Conservation (phyloP, 2,888 invertebrate genomes). For the Ochlodes sylvanus region DNA sequence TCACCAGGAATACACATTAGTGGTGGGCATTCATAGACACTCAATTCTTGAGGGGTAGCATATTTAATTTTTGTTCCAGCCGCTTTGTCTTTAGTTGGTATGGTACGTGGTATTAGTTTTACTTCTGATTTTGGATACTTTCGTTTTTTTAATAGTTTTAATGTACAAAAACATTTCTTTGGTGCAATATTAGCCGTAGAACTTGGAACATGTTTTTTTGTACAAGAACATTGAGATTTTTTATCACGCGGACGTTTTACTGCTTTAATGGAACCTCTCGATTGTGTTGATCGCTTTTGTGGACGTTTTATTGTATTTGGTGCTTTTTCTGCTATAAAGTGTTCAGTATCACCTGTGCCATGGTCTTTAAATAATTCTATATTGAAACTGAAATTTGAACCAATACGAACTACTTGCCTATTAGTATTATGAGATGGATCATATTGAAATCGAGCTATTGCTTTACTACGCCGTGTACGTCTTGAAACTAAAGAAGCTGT, state of each 20-base stretch:
- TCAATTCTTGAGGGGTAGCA: constrained; percentile 5
- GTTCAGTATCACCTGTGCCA: constrained; percentile 21
- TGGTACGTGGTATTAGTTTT: neutral
- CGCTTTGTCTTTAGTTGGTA: constrained; percentile 9
- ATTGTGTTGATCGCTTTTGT: neutral
- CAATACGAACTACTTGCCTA: constrained; percentile 43
- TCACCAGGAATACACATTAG: constrained; percentile 43
- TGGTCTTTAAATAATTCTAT: constrained; percentile 47
- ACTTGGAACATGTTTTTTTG: neutral
- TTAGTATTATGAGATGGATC: neutral
- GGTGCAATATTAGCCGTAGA: constrained; percentile 19
- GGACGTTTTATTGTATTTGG: neutral
- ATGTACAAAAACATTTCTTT: constrained; percentile 50
- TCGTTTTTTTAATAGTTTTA: constrained; percentile 33
- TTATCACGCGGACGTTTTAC: neutral
- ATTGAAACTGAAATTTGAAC: constrained; percentile 47
- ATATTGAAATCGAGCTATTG: neutral
- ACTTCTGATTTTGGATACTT: constrained; percentile 16
- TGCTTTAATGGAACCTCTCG: neutral
- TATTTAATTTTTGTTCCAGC: constrained; percentile 26
- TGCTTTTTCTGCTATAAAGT: neutral
- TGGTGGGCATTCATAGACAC: constrained; percentile 25
- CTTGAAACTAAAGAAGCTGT: constrained; percentile 2
- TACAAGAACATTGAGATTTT: constrained; percentile 11
- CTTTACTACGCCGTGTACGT: neutral